A percentile compares a stretch with the other conserved stretches of the same genome.
phyloP scores from a whole-genome alignment of 2,888 invertebrate species.

The Tetragonula carbonaria region DNA sequence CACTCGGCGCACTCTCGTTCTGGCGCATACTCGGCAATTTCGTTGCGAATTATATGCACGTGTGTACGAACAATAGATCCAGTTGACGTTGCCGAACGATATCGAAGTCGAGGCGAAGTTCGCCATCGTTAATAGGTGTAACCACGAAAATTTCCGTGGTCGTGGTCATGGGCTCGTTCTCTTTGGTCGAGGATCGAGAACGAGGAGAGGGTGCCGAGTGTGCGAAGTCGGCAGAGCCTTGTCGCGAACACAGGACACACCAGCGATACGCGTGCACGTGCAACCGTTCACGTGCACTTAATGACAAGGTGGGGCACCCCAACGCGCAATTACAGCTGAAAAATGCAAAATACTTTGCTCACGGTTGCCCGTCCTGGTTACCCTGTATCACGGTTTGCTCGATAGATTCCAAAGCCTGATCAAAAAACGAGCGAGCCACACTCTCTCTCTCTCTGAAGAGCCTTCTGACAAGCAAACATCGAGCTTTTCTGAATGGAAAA shows the following conservation, averaged over 20 bases:
- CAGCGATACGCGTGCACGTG: constrained; percentile 69
- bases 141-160: not conserved
- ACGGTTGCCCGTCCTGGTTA: constrained; percentile 10
- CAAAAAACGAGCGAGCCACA: not conserved
- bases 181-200: constrained; percentile 19
- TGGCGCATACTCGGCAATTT: constrained; percentile 9
- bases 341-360: constrained; percentile 77
- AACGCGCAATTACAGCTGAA: constrained; percentile 79
- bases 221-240: constrained; percentile 47
- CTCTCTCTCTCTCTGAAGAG: too few relatives aligned
- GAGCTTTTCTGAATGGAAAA: not conserved
- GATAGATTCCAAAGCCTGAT: constrained; percentile 23
- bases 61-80: not conserved
- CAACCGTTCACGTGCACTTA: constrained; percentile 80
- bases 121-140: not conserved
- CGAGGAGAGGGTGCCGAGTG: constrained; percentile 15
- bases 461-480: constrained; percentile 20
- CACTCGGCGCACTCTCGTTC: not conserved
- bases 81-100: not conserved
- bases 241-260: constrained; percentile 50
- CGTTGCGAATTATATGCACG: not conserved
- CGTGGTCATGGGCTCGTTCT: not conserved
- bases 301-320: constrained; percentile 78
- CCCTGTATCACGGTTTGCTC: constrained; percentile 5
- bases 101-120: not conserved